Percentiles rank a stretch among this genome's conserved stretches.
These are phyloP conservation scores for Natator depressus DNA, from an alignment of 2,113 vertebrate genomes.

Conservation along the genomic window DNA sequence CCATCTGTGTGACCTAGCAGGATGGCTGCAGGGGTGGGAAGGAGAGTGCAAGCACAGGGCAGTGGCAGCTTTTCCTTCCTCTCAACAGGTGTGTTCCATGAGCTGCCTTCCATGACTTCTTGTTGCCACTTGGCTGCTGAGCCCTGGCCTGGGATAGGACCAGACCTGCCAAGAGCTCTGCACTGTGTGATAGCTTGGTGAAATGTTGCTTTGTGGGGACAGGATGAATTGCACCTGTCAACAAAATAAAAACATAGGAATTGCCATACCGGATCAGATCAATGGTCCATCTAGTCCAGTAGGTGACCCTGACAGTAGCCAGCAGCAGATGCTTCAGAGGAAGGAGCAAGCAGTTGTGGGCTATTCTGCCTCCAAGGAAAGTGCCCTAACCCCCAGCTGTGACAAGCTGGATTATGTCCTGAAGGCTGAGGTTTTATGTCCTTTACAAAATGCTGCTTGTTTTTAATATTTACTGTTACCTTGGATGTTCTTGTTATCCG, in stretches of 20 bases:
- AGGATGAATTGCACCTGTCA: constrained; percentile 15
- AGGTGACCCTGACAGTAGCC: constrained; percentile 6
- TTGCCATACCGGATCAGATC: constrained; percentile 28
- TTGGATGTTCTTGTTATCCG: not conserved
- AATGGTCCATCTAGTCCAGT: not conserved
- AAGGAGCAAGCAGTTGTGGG: not conserved
- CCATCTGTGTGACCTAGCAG: not conserved
- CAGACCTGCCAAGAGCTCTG: constrained; percentile 46
- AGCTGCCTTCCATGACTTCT: not conserved
- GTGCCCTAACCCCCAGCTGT: not conserved
- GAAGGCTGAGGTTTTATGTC: not conserved
- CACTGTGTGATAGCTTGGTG: not conserved
- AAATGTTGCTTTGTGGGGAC: not conserved
- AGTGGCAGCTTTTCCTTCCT: not conserved
- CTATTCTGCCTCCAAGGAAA: not conserved
- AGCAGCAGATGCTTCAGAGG: not conserved
- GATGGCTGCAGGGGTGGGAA: not conserved
- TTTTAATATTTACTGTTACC: not conserved
- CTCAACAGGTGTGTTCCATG: not conserved
- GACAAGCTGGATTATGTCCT: not conserved
- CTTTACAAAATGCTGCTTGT: not conserved
- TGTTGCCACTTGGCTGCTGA: not conserved
- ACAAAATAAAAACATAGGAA: not conserved
- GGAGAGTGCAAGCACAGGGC: not conserved
- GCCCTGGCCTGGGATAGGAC: constrained; percentile 21